phyloP scores from a whole-genome alignment of 2,888 invertebrate species.

The Lithophane semibrunnea region DNA sequence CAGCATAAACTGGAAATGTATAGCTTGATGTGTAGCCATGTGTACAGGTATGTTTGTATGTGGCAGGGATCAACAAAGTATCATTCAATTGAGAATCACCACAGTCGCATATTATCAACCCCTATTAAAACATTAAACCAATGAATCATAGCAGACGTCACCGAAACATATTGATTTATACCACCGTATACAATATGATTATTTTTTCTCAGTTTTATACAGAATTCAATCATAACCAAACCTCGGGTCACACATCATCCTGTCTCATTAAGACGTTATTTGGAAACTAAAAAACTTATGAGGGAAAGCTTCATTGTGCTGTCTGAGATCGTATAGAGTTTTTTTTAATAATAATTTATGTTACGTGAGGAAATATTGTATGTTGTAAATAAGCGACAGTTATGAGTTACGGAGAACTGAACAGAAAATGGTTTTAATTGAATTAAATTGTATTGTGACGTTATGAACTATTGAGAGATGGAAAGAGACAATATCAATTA shows the following conservation, averaged over 20 bases:
- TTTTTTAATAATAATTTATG: constrained; percentile 61
- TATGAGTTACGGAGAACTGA: constrained; percentile 61
- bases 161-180: constrained; percentile 73
- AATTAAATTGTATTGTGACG: constrained; percentile 61
- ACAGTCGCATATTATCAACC: constrained; percentile 39
- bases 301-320: constrained; percentile 71
- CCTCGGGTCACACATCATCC: constrained; percentile 75
- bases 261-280: constrained; percentile 81
- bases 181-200: constrained; percentile 54
- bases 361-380: constrained; percentile 59
- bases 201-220: constrained; percentile 68
- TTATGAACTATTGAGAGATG: constrained; percentile 38
- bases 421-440: constrained; percentile 61
- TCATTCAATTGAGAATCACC: constrained; percentile 21
- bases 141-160: constrained; percentile 72
- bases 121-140: constrained; percentile 59
- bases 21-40: too few species aligned
- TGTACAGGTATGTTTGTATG: not conserved
- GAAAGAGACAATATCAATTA: constrained; percentile 50
- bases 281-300: constrained; percentile 72
- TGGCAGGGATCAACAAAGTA: constrained; percentile 8
- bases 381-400: constrained; percentile 53
- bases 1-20: too few species aligned
- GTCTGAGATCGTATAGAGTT: constrained; percentile 53
- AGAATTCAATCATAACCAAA: constrained; percentile 70